Percentiles rank a stretch among this genome's conserved stretches.
phyloP scores from a whole-genome alignment of 2,113 vertebrate genomes.

The Nothoprocta pentlandii region DNA sequence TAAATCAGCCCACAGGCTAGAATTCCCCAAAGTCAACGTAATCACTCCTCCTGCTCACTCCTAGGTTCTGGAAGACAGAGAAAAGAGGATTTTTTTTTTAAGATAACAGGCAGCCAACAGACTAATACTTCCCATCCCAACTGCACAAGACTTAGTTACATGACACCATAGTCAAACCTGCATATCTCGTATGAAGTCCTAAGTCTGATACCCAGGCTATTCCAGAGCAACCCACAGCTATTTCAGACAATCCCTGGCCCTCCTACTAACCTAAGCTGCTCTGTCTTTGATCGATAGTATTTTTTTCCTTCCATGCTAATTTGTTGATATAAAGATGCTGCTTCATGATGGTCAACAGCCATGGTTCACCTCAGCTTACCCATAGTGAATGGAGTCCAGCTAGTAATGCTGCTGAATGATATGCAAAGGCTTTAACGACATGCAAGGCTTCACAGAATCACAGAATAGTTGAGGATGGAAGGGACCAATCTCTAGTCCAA shows the following conservation, averaged over 20 bases:
- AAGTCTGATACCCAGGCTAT: neutral
- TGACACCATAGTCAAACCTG: neutral
- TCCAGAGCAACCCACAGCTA: neutral
- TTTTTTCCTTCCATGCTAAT: neutral
- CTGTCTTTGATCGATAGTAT: neutral
- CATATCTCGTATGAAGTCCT: fast-evolving
- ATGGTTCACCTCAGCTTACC: fast-evolving
- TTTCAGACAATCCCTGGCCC: neutral
- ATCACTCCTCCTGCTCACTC: neutral
- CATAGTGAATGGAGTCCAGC: neutral
- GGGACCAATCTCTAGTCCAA: no score
- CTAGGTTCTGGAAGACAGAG: fast-evolving
- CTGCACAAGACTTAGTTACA: neutral
- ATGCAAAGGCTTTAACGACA: neutral
- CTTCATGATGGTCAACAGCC: neutral
- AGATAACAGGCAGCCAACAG: neutral
- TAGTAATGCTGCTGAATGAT: neutral
- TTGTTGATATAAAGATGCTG: neutral
- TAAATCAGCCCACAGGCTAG: neutral
- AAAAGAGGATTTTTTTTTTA: neutral
- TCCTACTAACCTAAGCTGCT: neutral
- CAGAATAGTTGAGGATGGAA: no score
- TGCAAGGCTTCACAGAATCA: neutral
- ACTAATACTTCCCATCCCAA: neutral
- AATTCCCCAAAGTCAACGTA: neutral